A percentile compares a stretch with the other conserved stretches of the same genome.
Evolutionary conservation across 2,113 vertebrate species (phyloP).

Genomic region (Seriola quinqueradiata): DNA sequence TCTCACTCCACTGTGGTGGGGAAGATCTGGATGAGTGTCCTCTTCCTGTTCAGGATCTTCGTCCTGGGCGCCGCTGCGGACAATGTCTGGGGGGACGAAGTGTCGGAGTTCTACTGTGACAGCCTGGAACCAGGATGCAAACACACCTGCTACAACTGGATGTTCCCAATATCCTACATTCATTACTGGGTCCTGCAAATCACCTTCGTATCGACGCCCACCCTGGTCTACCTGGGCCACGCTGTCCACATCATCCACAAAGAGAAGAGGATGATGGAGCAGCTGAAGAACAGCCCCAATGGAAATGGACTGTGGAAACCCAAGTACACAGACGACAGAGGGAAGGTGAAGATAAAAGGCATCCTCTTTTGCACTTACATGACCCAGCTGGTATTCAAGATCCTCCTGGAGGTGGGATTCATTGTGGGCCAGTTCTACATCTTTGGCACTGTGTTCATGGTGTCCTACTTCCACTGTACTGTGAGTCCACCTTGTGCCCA

Average conservation of each 20-base stretch:
- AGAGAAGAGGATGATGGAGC: conserved; percentile 78
- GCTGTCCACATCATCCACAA: conserved; percentile 78
- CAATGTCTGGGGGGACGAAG: conserved; percentile 82
- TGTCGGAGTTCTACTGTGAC: conserved; percentile 78
- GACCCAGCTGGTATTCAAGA: conserved; percentile 91
- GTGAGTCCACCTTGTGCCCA: conserved; percentile 70
- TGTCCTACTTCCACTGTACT: conserved; percentile 85
- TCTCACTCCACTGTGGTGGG: conserved; percentile 82
- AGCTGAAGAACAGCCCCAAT: conserved; percentile 56
- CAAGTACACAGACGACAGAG: conserved; percentile 85
- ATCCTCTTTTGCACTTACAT: conserved; percentile 91
- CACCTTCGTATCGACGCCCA: conserved; percentile 80
- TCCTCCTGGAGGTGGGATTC: conserved; percentile 91
- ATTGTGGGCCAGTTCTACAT: conserved; percentile 87
- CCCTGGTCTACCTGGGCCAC: conserved; percentile 80
- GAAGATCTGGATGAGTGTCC: conserved; percentile 85
- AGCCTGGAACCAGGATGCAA: conserved; percentile 72
- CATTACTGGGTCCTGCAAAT: conserved; percentile 85
- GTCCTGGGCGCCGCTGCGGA: conserved; percentile 76
- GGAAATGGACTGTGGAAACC: conserved; percentile 49
- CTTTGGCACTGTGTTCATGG: conserved; percentile 83
- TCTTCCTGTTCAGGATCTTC: conserved; percentile 84
- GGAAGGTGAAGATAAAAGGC: conserved; percentile 89
- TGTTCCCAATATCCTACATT: conserved; percentile 82
- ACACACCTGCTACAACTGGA: conserved; percentile 80